Evolutionary conservation across 2,797 vertebrate genomes (phyloP).

Genomic region (Gallinago nigripennis): DNA sequence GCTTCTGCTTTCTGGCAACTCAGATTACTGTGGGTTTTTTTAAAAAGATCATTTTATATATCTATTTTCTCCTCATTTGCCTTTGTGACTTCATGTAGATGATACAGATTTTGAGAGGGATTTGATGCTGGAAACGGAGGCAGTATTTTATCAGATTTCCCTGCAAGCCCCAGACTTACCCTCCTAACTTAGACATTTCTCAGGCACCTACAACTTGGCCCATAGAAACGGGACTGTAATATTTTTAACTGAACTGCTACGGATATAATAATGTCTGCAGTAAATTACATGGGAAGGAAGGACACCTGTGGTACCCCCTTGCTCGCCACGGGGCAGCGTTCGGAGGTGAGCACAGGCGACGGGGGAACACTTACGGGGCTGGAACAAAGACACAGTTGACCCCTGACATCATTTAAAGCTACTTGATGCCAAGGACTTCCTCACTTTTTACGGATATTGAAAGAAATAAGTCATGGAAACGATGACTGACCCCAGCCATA

Average conservation of each 20-base stretch:
- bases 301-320: not conserved
- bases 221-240: not conserved
- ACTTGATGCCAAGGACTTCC: slow-evolving; percentile 61
- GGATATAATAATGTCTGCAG: slow-evolving; percentile 22
- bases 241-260: not conserved
- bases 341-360: not conserved
- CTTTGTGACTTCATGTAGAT: not conserved
- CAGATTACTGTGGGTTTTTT: not conserved
- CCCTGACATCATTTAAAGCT: slow-evolving; percentile 59
- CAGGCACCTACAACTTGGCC: not conserved
- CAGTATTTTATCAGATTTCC: not conserved
- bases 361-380: not conserved
- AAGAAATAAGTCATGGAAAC: slow-evolving; percentile 72
- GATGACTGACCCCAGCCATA: slow-evolving; percentile 49
- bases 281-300: slow-evolving; percentile 24
- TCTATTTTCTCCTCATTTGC: not conserved
- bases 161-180: not conserved
- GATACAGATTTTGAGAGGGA: not conserved
- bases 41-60: not conserved
- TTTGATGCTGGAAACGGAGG: not conserved
- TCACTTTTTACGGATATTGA: slow-evolving; percentile 65
- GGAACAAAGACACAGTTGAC: slow-evolving; percentile 31
- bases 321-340: not conserved
- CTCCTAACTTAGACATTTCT: not conserved
- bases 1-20: not conserved